Evolutionary conservation across 1,140 invertebrate species (phyloP), one percentile per base, ranked within the genome.

Genomic region (Drosophila lini): DNA sequence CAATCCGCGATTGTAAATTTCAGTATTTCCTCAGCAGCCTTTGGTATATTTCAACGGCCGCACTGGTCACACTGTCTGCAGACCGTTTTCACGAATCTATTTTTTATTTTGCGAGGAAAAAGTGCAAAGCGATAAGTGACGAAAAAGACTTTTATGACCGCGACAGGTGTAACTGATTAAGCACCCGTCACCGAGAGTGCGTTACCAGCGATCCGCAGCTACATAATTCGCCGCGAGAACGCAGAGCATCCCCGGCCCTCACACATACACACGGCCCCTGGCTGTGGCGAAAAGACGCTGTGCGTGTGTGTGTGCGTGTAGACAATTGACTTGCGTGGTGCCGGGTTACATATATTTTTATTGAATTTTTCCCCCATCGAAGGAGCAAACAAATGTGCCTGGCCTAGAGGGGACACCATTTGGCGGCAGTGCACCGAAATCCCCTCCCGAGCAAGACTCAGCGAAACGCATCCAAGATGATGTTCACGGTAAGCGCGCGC

Each of bases 291-390:
- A 73, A 71, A 71, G 69, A 73, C 69, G 64, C 78, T 60, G 68
- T 70, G 56, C 55, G 45, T 61, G 74, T 57, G 53, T 77, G 74
- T 68, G 75, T 80, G 58, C 61, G 74, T 82, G 76, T 88, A 88
- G 84, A 82, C 77, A 82, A 84, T 62, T 77, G 80, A 81, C 88
- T 86, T 85, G 78, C 81, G 82, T 85, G 82, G 82, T 90, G 84
- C 84, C 84, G 84, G 84, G 84, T 90, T 89, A 90, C 81, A 84
- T 74, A 81, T 71, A 90, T 89, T 85, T 78, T 85, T 85, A 80
- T 79, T 83, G 68, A 70, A 80, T 71, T 90, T 79, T 78, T 59
- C 19, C 56, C 75, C 69, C 67, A 61, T 70, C 28, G 16, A 64
- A 62, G 58, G 74, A 67, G 65, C 56, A 47, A 80, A 76, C 67